Evolutionary conservation across 2,888 invertebrate genomes (phyloP), one percentile per base, ranked within the genome.

Genomic region (Nycteola revayana): DNA sequence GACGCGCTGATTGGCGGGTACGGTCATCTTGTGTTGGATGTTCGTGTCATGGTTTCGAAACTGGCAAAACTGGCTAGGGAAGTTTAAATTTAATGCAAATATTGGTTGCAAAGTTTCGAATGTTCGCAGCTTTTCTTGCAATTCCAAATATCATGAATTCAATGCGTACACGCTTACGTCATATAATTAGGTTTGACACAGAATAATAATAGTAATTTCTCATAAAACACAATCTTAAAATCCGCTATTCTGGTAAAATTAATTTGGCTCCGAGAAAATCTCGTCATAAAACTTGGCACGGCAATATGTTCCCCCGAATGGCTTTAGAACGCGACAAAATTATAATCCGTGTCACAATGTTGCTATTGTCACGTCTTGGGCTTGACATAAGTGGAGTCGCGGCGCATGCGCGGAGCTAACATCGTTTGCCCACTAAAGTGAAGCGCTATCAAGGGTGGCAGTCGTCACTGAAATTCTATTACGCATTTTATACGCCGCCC

Each of bases 401-500:
- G 25, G 68, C 86, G 86, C 86, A 78, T 73, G 86, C 86, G 85
- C 76, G 55, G 39, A 41, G 54, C 66, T 80, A 83, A 84, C 78
- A 70, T 82, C 82, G 79, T 85, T 85, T 73, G 77, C 74, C 68
- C 79, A 76, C 57, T 65, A 67, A 70, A 68, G 67, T 64, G 67
- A 57, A 65, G 61, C 61, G 48, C 60, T 60, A 60, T 57, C 66
- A 59, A 55, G 67, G 67, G 69, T 65, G 73, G 78, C 62, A 62
- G 74, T 78, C 79, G 75, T 75, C 76, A 65, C 75, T 73, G 80
- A 78, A 86, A 86, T 86, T 86, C 86, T 86, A 86, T 86, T 86
- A 86, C 82, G 71, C 79, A 77, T 81, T 85, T 83, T 84, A 85
- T 83, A 81, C 79, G 71, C 74, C 73, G 70, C 76, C 75, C 73